Evolutionary conservation across 2,888 invertebrate genomes (phyloP).

Genomic region (Caenorhabditis panamensis): DNA sequence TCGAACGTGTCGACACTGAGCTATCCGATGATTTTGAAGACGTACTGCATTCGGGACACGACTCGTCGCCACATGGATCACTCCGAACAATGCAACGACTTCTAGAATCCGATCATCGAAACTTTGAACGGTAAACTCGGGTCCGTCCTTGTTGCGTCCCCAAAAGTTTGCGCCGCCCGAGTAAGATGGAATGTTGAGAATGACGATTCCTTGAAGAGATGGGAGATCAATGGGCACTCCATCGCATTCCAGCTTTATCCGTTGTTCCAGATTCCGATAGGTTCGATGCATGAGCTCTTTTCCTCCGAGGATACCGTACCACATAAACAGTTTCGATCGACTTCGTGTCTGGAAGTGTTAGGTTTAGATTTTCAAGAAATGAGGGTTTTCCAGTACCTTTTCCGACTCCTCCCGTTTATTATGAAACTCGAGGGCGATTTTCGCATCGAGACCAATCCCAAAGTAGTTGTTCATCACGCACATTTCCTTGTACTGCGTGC

Average conservation of each 20-base stretch:
- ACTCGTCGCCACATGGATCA: slow-evolving; percentile 97
- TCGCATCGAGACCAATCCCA: slow-evolving; percentile 97
- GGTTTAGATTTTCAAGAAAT: background rate
- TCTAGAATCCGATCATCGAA: slow-evolving; percentile 97
- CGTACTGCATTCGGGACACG: slow-evolving; percentile 87
- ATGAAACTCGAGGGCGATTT: slow-evolving; percentile 96
- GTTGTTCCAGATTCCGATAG: slow-evolving; percentile 95
- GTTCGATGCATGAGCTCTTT: slow-evolving; percentile 87
- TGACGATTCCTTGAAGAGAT: slow-evolving; percentile 94
- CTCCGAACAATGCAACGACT: slow-evolving; percentile 97
- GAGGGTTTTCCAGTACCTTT: slow-evolving; percentile 83
- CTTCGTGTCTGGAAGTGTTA: slow-evolving; percentile 82
- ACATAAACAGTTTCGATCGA: slow-evolving; percentile 95
- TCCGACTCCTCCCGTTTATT: slow-evolving; percentile 97
- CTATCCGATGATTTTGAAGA: slow-evolving; percentile 89
- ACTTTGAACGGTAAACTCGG: slow-evolving; percentile 90
- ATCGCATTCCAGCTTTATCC: slow-evolving; percentile 92
- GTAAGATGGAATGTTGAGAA: slow-evolving; percentile 96
- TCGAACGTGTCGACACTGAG: slow-evolving; percentile 91
- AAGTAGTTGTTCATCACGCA: slow-evolving; percentile 99
- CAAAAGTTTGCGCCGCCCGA: slow-evolving; percentile 99
- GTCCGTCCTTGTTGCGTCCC: slow-evolving; percentile 84
- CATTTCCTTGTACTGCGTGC: slow-evolving; percentile 91
- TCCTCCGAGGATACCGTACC: slow-evolving; percentile 86
- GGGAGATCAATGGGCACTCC: slow-evolving; percentile 95